Conservation (phyloP, 2,888 invertebrate genomes). For the Melangyna quadrimaculata region DNA sequence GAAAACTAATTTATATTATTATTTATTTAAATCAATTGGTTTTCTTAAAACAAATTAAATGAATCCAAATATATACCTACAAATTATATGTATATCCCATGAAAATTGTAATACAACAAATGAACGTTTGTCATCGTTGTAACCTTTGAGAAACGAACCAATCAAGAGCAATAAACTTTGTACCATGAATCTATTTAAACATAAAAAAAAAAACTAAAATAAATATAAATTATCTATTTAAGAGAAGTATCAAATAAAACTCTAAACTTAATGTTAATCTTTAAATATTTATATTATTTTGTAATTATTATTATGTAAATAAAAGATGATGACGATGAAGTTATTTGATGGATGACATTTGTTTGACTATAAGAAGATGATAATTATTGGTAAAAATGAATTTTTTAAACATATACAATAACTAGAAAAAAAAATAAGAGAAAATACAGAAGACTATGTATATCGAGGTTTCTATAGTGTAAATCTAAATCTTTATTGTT, state of each 20-base stretch:
- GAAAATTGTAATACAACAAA: slow-evolving; percentile 15
- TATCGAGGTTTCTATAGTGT: too few relatives aligned
- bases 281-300: slow-evolving; percentile 68
- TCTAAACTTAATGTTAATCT: slow-evolving; percentile 51
- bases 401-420: too few relatives aligned
- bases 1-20: not conserved
- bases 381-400: too few relatives aligned
- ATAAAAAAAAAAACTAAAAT: not conserved
- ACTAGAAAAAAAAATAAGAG: too few relatives aligned
- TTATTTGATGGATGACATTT: slow-evolving; percentile 27
- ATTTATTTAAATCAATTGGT: slow-evolving; percentile 21
- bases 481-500: too few relatives aligned
- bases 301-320: slow-evolving; percentile 67
- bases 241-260: slow-evolving; percentile 15
- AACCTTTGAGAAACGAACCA: slow-evolving; percentile 47
- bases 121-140: slow-evolving; percentile 44
- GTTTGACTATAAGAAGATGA: slow-evolving; percentile 17
- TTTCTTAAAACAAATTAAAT: not conserved
- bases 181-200: slow-evolving; percentile 67
- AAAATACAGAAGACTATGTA: too few relatives aligned
- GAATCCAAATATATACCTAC: not conserved
- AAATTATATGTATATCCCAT: not conserved
- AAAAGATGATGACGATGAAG: slow-evolving; percentile 41
- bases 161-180: slow-evolving; percentile 71
- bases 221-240: slow-evolving; percentile 26